Evolutionary conservation across 2,113 vertebrate species (phyloP).

Genomic region (Rhodinocichla rosea): DNA sequence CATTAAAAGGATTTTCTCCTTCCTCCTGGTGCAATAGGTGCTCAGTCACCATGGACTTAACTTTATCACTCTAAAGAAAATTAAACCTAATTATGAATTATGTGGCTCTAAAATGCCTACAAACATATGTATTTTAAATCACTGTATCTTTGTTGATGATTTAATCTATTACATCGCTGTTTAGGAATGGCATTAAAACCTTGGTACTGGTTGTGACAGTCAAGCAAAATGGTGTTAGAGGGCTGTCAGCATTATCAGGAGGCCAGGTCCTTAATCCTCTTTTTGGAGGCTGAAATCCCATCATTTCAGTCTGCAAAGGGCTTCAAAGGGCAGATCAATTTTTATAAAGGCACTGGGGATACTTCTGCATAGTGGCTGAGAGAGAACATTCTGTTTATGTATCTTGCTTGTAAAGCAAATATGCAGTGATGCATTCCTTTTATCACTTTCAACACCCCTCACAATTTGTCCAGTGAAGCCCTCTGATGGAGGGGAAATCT

Average conservation of each 20-base stretch:
- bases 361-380: neutral
- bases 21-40: neutral
- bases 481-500: neutral
- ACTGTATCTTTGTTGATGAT: neutral
- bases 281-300: neutral
- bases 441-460: neutral
- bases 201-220: neutral
- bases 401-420: conserved; percentile 6
- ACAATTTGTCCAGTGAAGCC: neutral
- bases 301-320: neutral
- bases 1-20: neutral
- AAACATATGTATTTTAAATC: neutral
- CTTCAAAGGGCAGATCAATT: conserved; percentile 10
- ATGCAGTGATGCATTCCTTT: neutral
- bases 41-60: neutral
- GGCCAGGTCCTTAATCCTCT: neutral
- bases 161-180: neutral
- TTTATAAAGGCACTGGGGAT: neutral
- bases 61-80: neutral
- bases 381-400: neutral
- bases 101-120: neutral
- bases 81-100: neutral
- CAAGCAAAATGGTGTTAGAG: neutral
- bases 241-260: neutral
- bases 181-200: neutral